These are phyloP conservation scores for Lerema accius DNA, from an alignment of 1,140 invertebrate genomes.

Conservation along the genomic window DNA sequence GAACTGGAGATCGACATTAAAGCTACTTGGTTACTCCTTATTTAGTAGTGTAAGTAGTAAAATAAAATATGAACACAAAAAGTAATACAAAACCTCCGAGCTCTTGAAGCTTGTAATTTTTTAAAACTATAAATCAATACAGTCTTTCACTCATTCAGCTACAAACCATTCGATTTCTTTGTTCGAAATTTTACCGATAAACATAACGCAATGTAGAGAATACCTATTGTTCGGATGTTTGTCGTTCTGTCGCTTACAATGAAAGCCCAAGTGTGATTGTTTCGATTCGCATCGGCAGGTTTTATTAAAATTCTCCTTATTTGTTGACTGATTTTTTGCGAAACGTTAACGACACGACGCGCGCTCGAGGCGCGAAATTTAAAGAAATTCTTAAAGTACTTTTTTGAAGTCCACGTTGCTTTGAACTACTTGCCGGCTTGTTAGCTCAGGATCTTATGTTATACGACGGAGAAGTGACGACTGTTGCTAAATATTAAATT, in stretches of 20 bases:
- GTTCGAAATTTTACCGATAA: conserved; percentile 19
- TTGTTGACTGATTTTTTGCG: conserved; percentile 56
- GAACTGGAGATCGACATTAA: too few relatives aligned
- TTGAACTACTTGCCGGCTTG: conserved; percentile 54
- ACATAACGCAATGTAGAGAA: conserved; percentile 9
- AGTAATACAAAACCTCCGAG: background rate
- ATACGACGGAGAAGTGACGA: conserved; percentile 4
- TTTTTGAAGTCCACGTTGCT: conserved; percentile 35
- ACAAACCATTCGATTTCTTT: conserved; percentile 29
- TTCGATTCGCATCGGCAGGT: conserved; percentile 64
- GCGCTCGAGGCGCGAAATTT: conserved; percentile 44
- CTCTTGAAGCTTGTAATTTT: background rate
- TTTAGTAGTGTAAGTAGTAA: too few relatives aligned
- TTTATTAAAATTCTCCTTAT: conserved; percentile 76
- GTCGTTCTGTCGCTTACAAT: conserved; percentile 63
- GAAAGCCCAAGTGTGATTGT: conserved; percentile 70
- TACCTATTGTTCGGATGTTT: conserved; percentile 53
- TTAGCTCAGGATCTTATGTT: conserved; percentile 38
- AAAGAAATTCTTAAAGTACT: conserved; percentile 36
- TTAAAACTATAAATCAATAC: conserved; percentile 11
- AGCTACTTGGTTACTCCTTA: too few relatives aligned
- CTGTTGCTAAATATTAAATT: background rate
- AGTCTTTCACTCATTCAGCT: background rate
- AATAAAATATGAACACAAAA: too few relatives aligned
- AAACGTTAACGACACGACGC: conserved; percentile 49